Conservation (phyloP, 2,113 vertebrate genomes). For the Bambusicola thoracicus region DNA sequence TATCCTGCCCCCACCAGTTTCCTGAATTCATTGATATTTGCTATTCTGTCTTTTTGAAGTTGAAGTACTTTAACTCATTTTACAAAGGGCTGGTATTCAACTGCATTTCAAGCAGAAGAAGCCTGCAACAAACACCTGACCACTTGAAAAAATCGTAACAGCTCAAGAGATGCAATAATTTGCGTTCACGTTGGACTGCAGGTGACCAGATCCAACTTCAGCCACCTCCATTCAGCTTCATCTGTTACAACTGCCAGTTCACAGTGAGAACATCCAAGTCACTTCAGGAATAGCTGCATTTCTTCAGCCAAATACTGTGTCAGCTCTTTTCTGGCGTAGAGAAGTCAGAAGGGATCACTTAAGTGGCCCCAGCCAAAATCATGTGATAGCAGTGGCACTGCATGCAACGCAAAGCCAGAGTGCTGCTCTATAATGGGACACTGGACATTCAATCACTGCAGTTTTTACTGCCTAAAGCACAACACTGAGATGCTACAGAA, state of each 20-base stretch:
- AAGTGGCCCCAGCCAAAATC: neutral
- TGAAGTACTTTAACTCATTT: neutral
- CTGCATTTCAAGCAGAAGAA: neutral
- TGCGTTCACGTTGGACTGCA: neutral
- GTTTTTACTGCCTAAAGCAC: neutral
- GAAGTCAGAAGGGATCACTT: slow-evolving; percentile 26
- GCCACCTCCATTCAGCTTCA: neutral
- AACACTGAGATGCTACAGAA: neutral
- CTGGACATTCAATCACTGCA: neutral
- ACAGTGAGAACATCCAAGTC: neutral
- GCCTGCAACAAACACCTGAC: neutral
- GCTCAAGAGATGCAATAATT: neutral
- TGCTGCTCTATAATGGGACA: neutral
- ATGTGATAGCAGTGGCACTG: neutral
- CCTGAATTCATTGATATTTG: neutral
- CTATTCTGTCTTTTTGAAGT: neutral
- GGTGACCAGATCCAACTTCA: neutral
- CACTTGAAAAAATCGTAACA: neutral
- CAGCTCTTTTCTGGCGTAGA: neutral
- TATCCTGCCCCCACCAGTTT: neutral
- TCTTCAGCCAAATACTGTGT: neutral
- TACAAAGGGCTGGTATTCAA: neutral
- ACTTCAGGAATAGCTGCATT: slow-evolving; percentile 30
- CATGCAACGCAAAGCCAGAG: neutral
- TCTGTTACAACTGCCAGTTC: neutral